Conservation (phyloP, 92 coral and sea anemone genomes). For the Isaurus tuberculatus region DNA sequence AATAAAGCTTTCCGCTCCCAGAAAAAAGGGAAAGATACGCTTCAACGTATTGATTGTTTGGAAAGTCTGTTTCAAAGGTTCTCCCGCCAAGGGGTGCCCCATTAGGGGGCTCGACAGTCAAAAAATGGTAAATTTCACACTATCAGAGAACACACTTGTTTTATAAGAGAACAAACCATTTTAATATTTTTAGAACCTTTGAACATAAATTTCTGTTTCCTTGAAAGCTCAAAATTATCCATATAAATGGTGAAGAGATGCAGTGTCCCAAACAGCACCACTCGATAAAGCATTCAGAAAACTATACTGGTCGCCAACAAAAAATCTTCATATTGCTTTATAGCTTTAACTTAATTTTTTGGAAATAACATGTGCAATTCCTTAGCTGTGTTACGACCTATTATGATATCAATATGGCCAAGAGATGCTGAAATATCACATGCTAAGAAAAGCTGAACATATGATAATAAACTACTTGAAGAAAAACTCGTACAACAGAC, state of each 20-base stretch:
- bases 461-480: constrained; percentile 7
- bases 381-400: constrained; percentile 47
- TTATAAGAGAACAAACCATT: constrained; percentile 1
- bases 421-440: constrained; percentile 1
- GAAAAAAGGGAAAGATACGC: constrained; percentile 6
- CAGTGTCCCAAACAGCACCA: constrained; percentile 13
- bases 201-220: not conserved
- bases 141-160: not conserved
- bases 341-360: constrained; percentile 1
- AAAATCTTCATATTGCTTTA: not conserved
- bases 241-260: not conserved
- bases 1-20: constrained; percentile 19
- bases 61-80: constrained; percentile 19
- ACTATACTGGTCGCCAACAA: not conserved
- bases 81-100: not conserved
- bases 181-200: constrained; percentile 3
- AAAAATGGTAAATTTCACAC: constrained; percentile 1
- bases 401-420: constrained; percentile 25
- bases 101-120: not conserved
- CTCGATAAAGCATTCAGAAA: not conserved
- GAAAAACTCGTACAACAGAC: constrained; percentile 5
- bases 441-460: constrained; percentile 13
- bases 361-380: not conserved
- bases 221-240: not conserved
- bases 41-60: constrained; percentile 29